These are phyloP conservation scores for Myiotriccus ornatus DNA, from an alignment of 2,797 vertebrate species.

Conservation along the genomic window DNA sequence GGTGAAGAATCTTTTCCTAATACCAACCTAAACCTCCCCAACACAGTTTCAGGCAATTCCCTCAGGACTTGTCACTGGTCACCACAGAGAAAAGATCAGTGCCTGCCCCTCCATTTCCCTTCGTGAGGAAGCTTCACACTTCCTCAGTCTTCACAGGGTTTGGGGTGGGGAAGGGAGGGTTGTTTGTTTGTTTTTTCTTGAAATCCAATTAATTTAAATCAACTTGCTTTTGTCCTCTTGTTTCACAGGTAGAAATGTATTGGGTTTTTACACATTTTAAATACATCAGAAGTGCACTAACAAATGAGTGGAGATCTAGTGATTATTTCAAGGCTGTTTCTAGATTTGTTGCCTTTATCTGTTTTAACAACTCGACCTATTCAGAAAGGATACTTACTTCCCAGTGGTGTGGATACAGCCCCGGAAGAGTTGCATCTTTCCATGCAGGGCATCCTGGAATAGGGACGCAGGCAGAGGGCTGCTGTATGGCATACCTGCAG, in stretches of 20 bases:
- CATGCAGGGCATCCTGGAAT: not conserved
- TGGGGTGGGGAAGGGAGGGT: no score
- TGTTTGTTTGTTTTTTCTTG: not conserved
- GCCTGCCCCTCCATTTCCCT: not conserved
- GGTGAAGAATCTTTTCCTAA: not conserved
- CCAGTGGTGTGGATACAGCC: not conserved
- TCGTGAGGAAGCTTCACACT: not conserved
- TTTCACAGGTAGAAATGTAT: not conserved
- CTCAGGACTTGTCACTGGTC: no score
- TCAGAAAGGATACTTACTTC: not conserved
- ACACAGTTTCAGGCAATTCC: not conserved
- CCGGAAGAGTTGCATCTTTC: not conserved
- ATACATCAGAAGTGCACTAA: not conserved
- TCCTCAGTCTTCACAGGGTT: not conserved
- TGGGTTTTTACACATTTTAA: not conserved
- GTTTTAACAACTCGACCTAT: not conserved
- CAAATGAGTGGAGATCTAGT: not conserved
- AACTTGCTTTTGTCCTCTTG: not conserved
- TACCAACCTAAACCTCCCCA: no score
- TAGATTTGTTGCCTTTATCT: not conserved
- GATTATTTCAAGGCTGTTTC: not conserved
- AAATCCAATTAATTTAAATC: not conserved
- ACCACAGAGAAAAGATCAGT: not conserved
- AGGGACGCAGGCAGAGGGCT: not conserved
- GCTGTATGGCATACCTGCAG: rapidly evolving